Base-by-base conservation (phyloP, 1,140 invertebrate species). In the Achatina immaculata region DNA sequence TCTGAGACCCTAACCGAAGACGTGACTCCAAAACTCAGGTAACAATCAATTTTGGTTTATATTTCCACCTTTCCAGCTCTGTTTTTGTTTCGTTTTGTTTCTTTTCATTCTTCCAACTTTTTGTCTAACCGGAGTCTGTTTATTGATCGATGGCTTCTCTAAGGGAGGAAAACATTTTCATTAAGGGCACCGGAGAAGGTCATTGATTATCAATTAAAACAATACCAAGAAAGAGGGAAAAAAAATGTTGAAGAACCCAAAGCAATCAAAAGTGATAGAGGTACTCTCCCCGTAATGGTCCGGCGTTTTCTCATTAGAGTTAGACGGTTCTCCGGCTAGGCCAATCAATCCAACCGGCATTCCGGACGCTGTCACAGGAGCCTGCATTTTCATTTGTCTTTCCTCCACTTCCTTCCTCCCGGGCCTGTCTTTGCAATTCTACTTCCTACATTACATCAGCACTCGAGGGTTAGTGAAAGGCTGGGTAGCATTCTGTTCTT, bases 141-240 rank as follows among this genome's bases (percentile, higher is more conserved):
- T 34, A 69, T 69, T 38, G 24, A 19, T 16, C 34, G 14, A 2
- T 3, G 65, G 28, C n/a, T n/a, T 34, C 19, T 42, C 68, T 43
- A 69, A 9, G 51, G n/a, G 31, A 40, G 43, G 55, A 51, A 72
- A 76, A 55, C 74, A 76, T 76, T 76, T 76, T 76, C 74, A 76
- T 76, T 76, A 76, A 7, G 31, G 55, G 58, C 2, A 51, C 19
- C 55, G 19, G 51, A 34, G 34, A n/a, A 28, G 31, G 48, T 19
- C 74, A 76, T 76, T 43, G 74, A 76, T 76, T 76, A 55, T 62
- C 74, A 76, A 76, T 76, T 76, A 76, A 76, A 76, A 76, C 74
- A 76, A 62, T 76, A 76, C 74, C 74, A 1, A 51, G 40, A 40
- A 76, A 74, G 36, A 71, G 36, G 68, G 36, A 71, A 43, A 51